Conservation (phyloP, 1,140 invertebrate species). For the Papilio dardanus region DNA sequence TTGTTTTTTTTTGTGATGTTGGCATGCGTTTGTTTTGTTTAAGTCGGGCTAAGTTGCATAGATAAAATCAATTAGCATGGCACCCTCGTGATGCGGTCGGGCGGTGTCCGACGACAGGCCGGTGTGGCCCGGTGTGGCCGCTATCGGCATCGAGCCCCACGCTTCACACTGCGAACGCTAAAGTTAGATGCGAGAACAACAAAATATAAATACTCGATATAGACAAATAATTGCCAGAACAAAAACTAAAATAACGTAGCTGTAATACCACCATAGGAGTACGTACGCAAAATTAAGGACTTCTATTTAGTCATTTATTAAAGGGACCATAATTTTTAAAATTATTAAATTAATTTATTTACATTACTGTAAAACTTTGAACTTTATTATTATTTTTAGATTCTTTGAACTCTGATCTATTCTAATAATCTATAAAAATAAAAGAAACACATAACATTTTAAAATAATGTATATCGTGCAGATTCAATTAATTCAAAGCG, state of each 20-base stretch:
- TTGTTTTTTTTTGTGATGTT: constrained; percentile 8
- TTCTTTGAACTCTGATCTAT: neutral
- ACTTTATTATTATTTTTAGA: too few relatives aligned
- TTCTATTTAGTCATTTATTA: too few relatives aligned
- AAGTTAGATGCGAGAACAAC: constrained; percentile 39
- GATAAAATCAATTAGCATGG: constrained; percentile 70
- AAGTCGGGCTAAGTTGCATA: constrained; percentile 50
- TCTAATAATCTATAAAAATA: neutral
- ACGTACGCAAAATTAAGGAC: too few relatives aligned
- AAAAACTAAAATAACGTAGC: too few relatives aligned
- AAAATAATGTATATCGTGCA: constrained; percentile 2
- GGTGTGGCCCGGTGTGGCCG: constrained; percentile 44
- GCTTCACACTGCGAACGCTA: constrained; percentile 42
- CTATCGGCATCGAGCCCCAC: constrained; percentile 53
- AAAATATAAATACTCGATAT: too few relatives aligned
- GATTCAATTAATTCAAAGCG: constrained; percentile 25
- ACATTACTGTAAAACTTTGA: too few relatives aligned
- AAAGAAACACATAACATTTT: neutral
- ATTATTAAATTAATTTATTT: too few relatives aligned
- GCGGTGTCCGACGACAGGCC: constrained; percentile 59
- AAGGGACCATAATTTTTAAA: too few relatives aligned
- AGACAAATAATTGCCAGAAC: too few relatives aligned
- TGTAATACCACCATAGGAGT: too few relatives aligned
- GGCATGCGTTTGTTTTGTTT: constrained; percentile 35
- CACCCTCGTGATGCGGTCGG: constrained; percentile 59